These are phyloP conservation scores for Drosophila nannoptera DNA, from an alignment of 1,140 invertebrate species.

Conservation along the genomic window DNA sequence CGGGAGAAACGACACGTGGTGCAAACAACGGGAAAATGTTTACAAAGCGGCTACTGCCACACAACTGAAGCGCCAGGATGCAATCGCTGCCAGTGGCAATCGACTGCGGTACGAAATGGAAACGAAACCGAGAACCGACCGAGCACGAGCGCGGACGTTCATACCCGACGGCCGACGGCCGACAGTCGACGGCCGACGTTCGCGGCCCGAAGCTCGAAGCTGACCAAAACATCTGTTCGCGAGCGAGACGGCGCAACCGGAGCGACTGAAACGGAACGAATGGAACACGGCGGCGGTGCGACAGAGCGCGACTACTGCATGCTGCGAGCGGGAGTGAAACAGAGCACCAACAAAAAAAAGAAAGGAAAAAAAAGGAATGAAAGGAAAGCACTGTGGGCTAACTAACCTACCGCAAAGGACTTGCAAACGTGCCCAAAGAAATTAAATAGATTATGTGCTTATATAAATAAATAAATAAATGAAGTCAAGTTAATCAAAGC, in stretches of 20 bases:
- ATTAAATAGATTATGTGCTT: conserved; percentile 39
- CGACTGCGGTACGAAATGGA: conserved; percentile 57
- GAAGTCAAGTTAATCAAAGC: conserved; percentile 32
- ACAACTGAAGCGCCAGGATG: conserved; percentile 71
- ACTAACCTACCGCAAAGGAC: conserved; percentile 70
- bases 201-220: neutral
- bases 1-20: conserved; percentile 60
- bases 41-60: conserved; percentile 74
- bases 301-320: neutral
- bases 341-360: neutral
- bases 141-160: conserved; percentile 37
- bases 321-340: neutral
- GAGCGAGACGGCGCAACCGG: conserved; percentile 31
- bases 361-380: neutral
- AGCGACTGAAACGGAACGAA: neutral
- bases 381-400: conserved; percentile 31
- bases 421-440: conserved; percentile 21
- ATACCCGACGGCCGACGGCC: no score
- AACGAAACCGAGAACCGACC: conserved; percentile 50
- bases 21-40: conserved; percentile 64
- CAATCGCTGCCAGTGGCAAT: conserved; percentile 34
- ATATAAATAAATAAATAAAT: conserved; percentile 26
- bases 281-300: neutral
- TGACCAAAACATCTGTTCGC: conserved; percentile 46
- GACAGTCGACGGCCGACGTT: conserved; percentile 14